phyloP scores from a whole-genome alignment of 2,888 invertebrate species.

The Xanthia togata region DNA sequence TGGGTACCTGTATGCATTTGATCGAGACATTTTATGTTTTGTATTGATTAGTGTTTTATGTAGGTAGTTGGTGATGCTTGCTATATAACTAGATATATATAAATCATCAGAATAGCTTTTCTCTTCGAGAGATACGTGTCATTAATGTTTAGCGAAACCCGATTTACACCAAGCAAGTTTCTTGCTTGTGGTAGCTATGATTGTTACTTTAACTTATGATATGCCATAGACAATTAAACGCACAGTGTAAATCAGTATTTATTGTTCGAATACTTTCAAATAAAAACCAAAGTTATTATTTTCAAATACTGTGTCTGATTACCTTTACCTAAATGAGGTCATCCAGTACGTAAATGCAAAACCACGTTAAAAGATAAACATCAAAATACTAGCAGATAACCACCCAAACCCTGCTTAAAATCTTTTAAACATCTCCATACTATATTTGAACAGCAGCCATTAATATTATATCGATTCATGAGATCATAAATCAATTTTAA shows the following conservation, averaged over 20 bases:
- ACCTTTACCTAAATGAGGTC: background rate
- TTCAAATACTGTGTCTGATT: background rate
- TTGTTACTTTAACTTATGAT: background rate
- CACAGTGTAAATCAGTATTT: background rate
- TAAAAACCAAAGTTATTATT: background rate
- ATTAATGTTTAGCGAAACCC: background rate
- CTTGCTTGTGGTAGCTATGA: background rate
- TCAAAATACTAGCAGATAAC: background rate
- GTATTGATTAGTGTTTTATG: background rate
- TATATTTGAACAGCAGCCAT: conserved; percentile 42
- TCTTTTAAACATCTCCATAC: conserved; percentile 38
- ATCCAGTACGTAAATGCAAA: background rate
- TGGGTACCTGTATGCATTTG: conserved; percentile 7
- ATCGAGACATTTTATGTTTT: background rate
- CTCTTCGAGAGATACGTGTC: background rate
- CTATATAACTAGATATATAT: background rate
- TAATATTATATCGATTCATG: conserved; percentile 57
- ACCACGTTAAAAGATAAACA: background rate
- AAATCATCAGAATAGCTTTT: background rate
- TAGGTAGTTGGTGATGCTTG: background rate
- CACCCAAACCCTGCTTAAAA: conserved; percentile 1
- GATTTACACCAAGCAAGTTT: background rate
- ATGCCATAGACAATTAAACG: background rate
- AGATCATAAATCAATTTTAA: conserved; percentile 66
- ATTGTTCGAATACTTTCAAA: background rate